Conservation (phyloP, 1,140 invertebrate species). For the Steinernema feltiae region DNA sequence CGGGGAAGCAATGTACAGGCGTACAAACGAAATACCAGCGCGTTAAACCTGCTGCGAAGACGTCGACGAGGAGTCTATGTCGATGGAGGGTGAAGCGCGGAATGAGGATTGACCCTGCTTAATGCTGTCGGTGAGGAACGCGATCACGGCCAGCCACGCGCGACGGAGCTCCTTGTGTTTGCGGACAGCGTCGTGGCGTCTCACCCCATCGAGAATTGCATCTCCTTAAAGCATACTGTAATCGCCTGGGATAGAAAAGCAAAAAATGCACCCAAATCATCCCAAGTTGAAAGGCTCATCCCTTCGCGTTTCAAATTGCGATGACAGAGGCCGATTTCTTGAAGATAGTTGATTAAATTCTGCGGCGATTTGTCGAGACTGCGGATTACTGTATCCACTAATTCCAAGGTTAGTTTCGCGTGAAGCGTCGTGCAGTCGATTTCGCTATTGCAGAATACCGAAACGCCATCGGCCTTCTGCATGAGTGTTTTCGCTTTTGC, state of each 20-base stretch:
- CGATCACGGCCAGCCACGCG: slow-evolving; percentile 48
- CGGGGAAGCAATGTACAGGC: slow-evolving; percentile 15
- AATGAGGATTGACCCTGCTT: slow-evolving; percentile 40
- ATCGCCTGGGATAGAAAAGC: too few relatives aligned
- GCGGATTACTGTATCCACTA: slow-evolving; percentile 41
- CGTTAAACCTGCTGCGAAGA: neutral
- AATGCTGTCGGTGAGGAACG: slow-evolving; percentile 47
- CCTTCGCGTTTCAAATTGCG: slow-evolving; percentile 39
- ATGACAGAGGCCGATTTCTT: slow-evolving; percentile 39
- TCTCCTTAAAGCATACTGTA: slow-evolving; percentile 38
- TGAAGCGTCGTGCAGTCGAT: slow-evolving; percentile 45
- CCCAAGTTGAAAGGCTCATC: slow-evolving; percentile 37
- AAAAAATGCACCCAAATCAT: slow-evolving; percentile 39
- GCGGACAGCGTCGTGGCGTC: slow-evolving; percentile 39
- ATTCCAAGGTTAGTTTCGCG: slow-evolving; percentile 42
- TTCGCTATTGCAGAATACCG: slow-evolving; percentile 43
- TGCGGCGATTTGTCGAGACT: slow-evolving; percentile 38
- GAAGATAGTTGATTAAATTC: slow-evolving; percentile 36
- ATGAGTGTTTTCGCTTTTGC: slow-evolving; percentile 42
- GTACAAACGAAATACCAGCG: neutral
- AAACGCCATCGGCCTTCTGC: slow-evolving; percentile 48
- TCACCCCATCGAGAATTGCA: slow-evolving; percentile 36
- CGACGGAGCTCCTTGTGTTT: slow-evolving; percentile 48
- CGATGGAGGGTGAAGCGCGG: slow-evolving; percentile 31
- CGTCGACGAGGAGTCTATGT: slow-evolving; percentile 32